Conservation (phyloP, 2,888 invertebrate genomes). For the Ormyrus pomaceus region DNA sequence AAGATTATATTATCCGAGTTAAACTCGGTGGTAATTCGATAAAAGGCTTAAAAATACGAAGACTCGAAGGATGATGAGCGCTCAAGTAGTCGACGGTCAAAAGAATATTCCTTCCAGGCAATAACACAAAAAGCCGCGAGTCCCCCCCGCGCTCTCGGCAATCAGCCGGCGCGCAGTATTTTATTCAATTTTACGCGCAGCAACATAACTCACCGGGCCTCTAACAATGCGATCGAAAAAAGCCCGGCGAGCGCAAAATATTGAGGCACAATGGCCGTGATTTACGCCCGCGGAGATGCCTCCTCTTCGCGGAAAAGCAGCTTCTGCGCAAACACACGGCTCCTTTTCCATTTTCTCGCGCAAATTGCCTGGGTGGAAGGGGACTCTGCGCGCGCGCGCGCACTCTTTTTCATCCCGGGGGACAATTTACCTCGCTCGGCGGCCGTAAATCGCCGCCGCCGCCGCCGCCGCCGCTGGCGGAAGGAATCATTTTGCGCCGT, state of each 20-base stretch:
- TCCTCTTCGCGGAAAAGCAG: conserved; percentile 35
- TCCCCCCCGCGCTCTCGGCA: no score
- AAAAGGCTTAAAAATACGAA: no score
- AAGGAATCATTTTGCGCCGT: conserved; percentile 4
- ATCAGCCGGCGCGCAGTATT: not conserved
- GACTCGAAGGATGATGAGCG: no score
- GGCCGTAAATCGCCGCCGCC: not conserved
- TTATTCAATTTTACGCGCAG: not conserved
- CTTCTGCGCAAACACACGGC: not conserved
- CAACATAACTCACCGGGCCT: conserved; percentile 6
- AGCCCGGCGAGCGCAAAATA: not conserved
- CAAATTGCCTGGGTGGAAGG: conserved; percentile 5
- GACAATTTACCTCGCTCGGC: conserved; percentile 4
- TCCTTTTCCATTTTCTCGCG: conserved; percentile 9
- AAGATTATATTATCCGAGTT: no score
- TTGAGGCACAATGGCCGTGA: not conserved
- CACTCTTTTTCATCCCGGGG: not conserved
- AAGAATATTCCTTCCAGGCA: no score
- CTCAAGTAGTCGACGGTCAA: no score
- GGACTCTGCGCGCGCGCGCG: not conserved
- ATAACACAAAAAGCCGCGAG: no score
- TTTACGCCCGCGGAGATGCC: conserved; percentile 13
- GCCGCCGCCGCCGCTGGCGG: not conserved
- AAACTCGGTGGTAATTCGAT: no score
- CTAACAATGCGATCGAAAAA: not conserved